A percentile compares a stretch with the other conserved stretches of the same genome.
phyloP scores from a whole-genome alignment of 2,888 invertebrate species.

The Melieria picta region DNA sequence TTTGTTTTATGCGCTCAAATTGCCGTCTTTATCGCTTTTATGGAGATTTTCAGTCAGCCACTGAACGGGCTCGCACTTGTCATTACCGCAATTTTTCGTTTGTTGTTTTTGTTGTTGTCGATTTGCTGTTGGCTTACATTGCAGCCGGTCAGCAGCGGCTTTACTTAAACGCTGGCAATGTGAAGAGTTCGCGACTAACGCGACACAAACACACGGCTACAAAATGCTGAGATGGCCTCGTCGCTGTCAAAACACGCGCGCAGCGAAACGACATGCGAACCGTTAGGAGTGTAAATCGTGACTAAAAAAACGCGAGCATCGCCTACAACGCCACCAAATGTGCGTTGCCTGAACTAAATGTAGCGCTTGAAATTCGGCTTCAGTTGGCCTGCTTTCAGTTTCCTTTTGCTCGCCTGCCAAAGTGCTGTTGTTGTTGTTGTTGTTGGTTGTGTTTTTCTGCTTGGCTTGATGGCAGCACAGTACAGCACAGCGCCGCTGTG shows the following conservation, averaged over 20 bases:
- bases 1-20: slow-evolving; percentile 15
- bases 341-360: slow-evolving; percentile 43
- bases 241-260: slow-evolving; percentile 38
- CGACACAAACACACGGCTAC: neutral
- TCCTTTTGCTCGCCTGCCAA: no score
- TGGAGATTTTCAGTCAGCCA: slow-evolving; percentile 9
- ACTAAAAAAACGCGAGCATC: slow-evolving; percentile 56
- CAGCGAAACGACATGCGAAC: slow-evolving; percentile 56
- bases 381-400: neutral
- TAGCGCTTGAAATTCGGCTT: neutral
- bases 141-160: no score
- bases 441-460: no score
- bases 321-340: slow-evolving; percentile 51
- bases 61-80: slow-evolving; percentile 8
- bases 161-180: no score
- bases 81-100: slow-evolving; percentile 23
- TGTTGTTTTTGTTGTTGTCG: slow-evolving; percentile 1
- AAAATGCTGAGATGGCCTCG: slow-evolving; percentile 1
- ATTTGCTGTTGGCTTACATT: no score
- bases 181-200: no score
- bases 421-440: no score
- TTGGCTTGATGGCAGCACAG: no score
- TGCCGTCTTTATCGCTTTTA: slow-evolving; percentile 24
- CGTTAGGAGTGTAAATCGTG: slow-evolving; percentile 55
- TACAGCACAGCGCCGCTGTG: no score